Conservation (phyloP, 2,888 invertebrate genomes). For the Petrolisthes manimaculis region DNA sequence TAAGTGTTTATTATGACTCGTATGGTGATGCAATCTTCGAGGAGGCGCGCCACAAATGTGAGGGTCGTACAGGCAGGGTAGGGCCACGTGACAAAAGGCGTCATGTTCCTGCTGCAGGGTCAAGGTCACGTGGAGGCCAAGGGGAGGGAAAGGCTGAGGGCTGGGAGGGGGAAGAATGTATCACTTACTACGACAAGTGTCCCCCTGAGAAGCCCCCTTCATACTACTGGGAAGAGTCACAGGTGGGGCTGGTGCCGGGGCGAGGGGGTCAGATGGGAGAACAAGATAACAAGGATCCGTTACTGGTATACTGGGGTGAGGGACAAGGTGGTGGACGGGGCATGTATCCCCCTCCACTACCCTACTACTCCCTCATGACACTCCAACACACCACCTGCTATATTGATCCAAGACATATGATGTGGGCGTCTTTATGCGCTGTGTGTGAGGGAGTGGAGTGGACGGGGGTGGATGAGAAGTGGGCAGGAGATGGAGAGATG, state of each 20-base stretch:
- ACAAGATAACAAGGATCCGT: slow-evolving; percentile 23
- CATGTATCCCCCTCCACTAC: neutral
- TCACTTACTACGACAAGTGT: slow-evolving; percentile 4
- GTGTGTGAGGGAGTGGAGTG: slow-evolving; percentile 46
- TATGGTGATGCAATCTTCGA: slow-evolving; percentile 32
- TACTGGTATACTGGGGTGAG: slow-evolving; percentile 17
- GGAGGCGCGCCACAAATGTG: slow-evolving; percentile 6
- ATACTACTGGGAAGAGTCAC: slow-evolving; percentile 6
- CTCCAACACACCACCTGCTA: slow-evolving; percentile 36
- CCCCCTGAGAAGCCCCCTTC: neutral
- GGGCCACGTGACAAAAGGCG: neutral
- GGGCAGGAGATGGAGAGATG: slow-evolving; percentile 35
- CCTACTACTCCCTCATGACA: slow-evolving; percentile 18
- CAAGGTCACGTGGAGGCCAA: neutral
- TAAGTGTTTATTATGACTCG: slow-evolving; percentile 39
- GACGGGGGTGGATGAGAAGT: slow-evolving; percentile 34
- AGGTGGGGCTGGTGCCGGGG: neutral
- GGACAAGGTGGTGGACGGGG: slow-evolving; percentile 12
- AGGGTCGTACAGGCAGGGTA: neutral
- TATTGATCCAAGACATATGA: slow-evolving; percentile 35
- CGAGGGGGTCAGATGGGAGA: neutral
- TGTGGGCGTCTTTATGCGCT: slow-evolving; percentile 32
- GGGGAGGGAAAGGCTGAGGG: neutral
- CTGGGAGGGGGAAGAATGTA: neutral
- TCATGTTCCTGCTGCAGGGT: neutral